Conservation (phyloP, 1,140 invertebrate genomes). For the Pinna nobilis region DNA sequence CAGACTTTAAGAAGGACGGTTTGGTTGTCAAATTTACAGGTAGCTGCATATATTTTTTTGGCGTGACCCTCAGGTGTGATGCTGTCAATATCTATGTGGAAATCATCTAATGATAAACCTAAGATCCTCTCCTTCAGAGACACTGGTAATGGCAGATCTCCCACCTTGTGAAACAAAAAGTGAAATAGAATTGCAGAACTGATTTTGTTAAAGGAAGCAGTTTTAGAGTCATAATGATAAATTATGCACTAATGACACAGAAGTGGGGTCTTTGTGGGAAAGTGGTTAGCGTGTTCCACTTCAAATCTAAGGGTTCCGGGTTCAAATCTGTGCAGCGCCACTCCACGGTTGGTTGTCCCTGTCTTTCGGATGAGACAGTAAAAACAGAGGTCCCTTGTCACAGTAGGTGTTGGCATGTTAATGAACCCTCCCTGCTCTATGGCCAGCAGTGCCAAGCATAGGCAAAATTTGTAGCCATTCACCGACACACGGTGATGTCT, state of each 20-base stretch:
- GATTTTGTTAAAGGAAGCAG: background rate
- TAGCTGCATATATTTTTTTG: conserved; percentile 47
- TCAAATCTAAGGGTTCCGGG: no score
- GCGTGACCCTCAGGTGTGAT: conserved; percentile 30
- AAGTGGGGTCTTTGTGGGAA: no score
- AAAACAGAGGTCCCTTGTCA: no score
- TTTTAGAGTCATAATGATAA: background rate
- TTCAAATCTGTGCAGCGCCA: no score
- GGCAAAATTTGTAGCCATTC: no score
- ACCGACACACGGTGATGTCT: no score
- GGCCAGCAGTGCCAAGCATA: no score
- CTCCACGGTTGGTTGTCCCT: background rate
- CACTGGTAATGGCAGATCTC: conserved; percentile 44
- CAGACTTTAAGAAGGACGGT: conserved; percentile 44
- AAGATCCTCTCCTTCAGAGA: conserved; percentile 28
- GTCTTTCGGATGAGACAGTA: no score
- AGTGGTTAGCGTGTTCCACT: no score
- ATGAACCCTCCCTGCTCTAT: no score
- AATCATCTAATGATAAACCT: conserved; percentile 46
- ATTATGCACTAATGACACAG: no score
- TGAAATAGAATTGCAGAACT: background rate
- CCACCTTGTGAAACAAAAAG: background rate
- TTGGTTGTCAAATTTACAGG: conserved; percentile 39
- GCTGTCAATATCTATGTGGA: conserved; percentile 52
- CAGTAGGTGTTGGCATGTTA: no score